A percentile compares a stretch with the other conserved stretches of the same genome.
phyloP scores from a whole-genome alignment of 92 coral and sea anemone genomes.

The Micromussa lordhowensis region DNA sequence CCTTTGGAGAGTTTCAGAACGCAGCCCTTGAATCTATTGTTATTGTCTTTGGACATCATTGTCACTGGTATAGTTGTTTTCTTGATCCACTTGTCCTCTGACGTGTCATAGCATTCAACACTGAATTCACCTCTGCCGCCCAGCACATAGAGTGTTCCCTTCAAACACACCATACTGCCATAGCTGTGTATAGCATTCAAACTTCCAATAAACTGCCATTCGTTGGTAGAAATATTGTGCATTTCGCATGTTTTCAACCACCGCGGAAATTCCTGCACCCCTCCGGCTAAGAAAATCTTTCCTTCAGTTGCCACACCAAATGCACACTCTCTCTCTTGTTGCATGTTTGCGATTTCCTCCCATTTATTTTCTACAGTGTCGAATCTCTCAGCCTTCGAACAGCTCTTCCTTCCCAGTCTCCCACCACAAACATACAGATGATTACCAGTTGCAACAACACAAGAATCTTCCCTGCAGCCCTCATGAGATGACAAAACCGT shows the following conservation, averaged over 20 bases:
- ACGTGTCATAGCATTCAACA: slow-evolving; percentile 21
- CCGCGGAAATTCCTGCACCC: neutral
- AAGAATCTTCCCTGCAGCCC: neutral
- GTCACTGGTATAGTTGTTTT: no score
- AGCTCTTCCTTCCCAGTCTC: no score
- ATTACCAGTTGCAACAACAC: slow-evolving; percentile 16
- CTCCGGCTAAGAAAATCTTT: slow-evolving; percentile 9
- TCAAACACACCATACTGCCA: slow-evolving; percentile 6
- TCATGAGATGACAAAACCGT: neutral
- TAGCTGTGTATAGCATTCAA: neutral
- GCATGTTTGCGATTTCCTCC: neutral
- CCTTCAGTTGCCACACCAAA: neutral
- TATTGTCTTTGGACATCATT: no score
- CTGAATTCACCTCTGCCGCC: neutral
- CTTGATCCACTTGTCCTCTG: slow-evolving; percentile 13
- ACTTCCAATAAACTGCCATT: slow-evolving; percentile 6
- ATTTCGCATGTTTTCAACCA: neutral
- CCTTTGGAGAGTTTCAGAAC: no score
- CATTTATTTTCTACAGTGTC: no score
- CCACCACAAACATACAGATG: slow-evolving; percentile 28
- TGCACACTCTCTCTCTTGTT: neutral
- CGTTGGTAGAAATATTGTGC: neutral
- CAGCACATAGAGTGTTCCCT: neutral
- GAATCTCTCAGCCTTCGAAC: neutral
- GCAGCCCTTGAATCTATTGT: no score